phyloP scores from a whole-genome alignment of 2,797 vertebrate species.

The Cygnus olor region DNA sequence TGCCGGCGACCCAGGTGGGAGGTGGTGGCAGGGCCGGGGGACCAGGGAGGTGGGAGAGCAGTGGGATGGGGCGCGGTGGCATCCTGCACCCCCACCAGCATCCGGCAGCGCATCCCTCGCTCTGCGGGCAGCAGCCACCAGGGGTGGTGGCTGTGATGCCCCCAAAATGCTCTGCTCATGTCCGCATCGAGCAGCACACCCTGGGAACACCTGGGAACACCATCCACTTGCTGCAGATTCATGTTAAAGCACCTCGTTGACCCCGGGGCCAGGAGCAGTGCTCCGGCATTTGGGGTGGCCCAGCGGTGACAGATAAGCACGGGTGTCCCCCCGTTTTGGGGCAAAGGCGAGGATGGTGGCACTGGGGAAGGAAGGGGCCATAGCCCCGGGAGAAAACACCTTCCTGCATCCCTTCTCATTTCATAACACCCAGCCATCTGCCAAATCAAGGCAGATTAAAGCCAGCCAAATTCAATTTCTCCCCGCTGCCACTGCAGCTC shows the following conservation, averaged over 20 bases:
- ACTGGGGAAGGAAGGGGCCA: neutral
- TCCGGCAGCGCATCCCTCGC: rapidly evolving
- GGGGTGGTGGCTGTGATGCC: neutral
- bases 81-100: neutral
- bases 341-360: neutral
- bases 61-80: neutral
- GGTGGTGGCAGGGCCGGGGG: neutral
- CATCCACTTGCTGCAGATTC: neutral
- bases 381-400: slow-evolving; percentile 58
- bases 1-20: neutral
- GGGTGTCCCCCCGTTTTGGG: neutral
- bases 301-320: neutral
- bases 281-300: neutral
- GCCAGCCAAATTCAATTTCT: slow-evolving; percentile 84
- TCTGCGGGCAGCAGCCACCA: neutral
- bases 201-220: rapidly evolving
- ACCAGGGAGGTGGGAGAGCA: neutral
- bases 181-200: neutral
- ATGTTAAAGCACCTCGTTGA: neutral
- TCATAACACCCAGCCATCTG: slow-evolving; percentile 79
- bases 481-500: slow-evolving; percentile 72
- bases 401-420: slow-evolving; percentile 72
- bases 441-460: slow-evolving; percentile 83
- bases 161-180: too few relatives aligned
- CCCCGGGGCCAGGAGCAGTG: neutral